phyloP scores from a whole-genome alignment of 1,140 invertebrate genomes.

The Copidosoma floridanum region DNA sequence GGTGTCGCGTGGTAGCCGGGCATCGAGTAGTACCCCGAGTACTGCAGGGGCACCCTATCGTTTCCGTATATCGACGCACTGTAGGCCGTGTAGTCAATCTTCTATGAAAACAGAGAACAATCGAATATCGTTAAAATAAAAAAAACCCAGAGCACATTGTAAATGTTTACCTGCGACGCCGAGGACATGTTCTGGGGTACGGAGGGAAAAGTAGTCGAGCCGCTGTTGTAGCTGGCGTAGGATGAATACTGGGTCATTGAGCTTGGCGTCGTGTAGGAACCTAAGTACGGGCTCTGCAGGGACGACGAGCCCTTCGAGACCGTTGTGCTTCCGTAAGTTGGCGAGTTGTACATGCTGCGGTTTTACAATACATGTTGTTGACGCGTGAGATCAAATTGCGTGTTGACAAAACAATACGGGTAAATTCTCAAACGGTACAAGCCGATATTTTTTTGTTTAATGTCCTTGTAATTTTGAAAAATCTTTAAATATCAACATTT shows the following conservation, averaged over 20 bases:
- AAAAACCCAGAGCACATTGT: slow-evolving; percentile 26
- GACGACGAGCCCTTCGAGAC: slow-evolving; percentile 55
- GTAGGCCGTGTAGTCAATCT: slow-evolving; percentile 52
- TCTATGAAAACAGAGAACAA: too few relatives aligned
- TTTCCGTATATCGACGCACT: slow-evolving; percentile 51
- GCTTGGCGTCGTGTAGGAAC: slow-evolving; percentile 49
- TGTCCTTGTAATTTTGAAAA: too few relatives aligned
- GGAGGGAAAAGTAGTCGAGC: slow-evolving; percentile 54
- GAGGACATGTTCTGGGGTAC: slow-evolving; percentile 65
- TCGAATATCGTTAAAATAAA: too few relatives aligned
- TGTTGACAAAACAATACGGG: not conserved
- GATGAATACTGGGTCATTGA: slow-evolving; percentile 59
- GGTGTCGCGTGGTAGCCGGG: slow-evolving; percentile 51
- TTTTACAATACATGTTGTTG: not conserved
- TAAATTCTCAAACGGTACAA: too few relatives aligned
- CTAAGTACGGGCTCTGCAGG: slow-evolving; percentile 54
- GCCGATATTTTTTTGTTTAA: too few relatives aligned
- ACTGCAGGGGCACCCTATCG: slow-evolving; percentile 53
- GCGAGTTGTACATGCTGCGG: slow-evolving; percentile 48
- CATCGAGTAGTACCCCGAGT: slow-evolving; percentile 53
- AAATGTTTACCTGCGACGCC: slow-evolving; percentile 67
- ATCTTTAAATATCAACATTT: too few relatives aligned
- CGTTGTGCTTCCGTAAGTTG: slow-evolving; percentile 45
- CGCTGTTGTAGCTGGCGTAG: slow-evolving; percentile 62
- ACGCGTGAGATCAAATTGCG: slow-evolving; percentile 8